A percentile compares a stretch with the other conserved stretches of the same genome.
Conservation (phyloP, 2,797 vertebrate genomes). For the Sebastes oblongus region DNA sequence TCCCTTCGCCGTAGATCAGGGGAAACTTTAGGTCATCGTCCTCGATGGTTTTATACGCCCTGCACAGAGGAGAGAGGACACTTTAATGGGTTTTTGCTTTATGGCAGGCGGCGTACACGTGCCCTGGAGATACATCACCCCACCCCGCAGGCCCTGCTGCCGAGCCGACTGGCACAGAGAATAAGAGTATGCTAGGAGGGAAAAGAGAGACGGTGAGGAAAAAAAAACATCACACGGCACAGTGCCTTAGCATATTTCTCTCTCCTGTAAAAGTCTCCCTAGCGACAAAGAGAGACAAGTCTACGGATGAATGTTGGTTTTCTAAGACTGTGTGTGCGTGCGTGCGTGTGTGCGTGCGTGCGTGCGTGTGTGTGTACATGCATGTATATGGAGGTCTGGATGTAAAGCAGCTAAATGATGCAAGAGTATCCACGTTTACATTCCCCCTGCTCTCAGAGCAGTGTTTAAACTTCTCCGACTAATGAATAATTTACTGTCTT, state of each 20-base stretch:
- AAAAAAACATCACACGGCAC: slow-evolving; percentile 22
- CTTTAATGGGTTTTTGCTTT: slow-evolving; percentile 61
- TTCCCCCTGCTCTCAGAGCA: slow-evolving; percentile 50
- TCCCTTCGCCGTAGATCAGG: slow-evolving; percentile 98
- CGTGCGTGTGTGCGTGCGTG: not conserved
- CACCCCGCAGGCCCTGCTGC: slow-evolving; percentile 22
- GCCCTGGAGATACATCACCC: slow-evolving; percentile 31
- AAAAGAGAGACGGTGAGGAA: not conserved
- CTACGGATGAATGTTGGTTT: slow-evolving; percentile 13
- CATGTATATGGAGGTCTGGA: slow-evolving; percentile 17
- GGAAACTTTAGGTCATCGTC: slow-evolving; percentile 99
- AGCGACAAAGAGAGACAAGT: slow-evolving; percentile 13
- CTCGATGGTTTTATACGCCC: slow-evolving; percentile 98
- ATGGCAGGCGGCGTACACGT: slow-evolving; percentile 33
- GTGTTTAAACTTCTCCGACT: slow-evolving; percentile 56
- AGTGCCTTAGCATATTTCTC: slow-evolving; percentile 5
- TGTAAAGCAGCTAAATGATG: slow-evolving; percentile 58
- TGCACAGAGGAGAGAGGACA: slow-evolving; percentile 73
- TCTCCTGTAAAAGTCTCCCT: slow-evolving; percentile 39
- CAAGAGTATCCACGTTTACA: slow-evolving; percentile 55
- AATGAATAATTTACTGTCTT: slow-evolving; percentile 69
- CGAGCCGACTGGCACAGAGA: slow-evolving; percentile 24
- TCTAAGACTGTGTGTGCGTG: not conserved
- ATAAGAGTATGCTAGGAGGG: not conserved
- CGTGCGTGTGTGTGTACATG: not conserved